These are phyloP conservation scores for Dendroctonus valens DNA, from an alignment of 1,140 invertebrate genomes.

Conservation along the genomic window DNA sequence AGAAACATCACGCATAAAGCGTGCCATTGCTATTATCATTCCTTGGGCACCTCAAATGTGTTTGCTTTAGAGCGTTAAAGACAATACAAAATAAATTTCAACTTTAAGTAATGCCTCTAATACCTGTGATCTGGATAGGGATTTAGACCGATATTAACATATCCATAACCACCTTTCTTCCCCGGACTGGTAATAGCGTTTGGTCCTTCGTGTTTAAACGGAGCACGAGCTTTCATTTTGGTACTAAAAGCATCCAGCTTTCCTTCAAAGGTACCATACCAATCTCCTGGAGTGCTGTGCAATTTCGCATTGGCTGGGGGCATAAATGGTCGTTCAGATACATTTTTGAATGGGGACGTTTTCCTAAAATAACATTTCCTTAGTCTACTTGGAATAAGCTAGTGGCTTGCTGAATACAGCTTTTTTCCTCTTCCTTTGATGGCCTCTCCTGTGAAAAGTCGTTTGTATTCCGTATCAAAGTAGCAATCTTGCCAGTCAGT, in stretches of 20 bases:
- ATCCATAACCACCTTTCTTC: slow-evolving; percentile 48
- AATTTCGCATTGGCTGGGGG: slow-evolving; percentile 38
- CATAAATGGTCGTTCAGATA: slow-evolving; percentile 37
- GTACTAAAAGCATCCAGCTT: slow-evolving; percentile 41
- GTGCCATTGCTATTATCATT: no score
- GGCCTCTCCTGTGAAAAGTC: slow-evolving; percentile 45
- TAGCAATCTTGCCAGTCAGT: slow-evolving; percentile 45
- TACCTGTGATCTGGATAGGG: slow-evolving; percentile 47
- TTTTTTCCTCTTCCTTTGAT: slow-evolving; percentile 33
- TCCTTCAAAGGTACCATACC: slow-evolving; percentile 46
- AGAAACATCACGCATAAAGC: not conserved
- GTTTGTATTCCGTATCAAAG: slow-evolving; percentile 45
- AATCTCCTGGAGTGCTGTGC: slow-evolving; percentile 46
- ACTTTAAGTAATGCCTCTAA: slow-evolving; percentile 8
- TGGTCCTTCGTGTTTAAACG: slow-evolving; percentile 21
- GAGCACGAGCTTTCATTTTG: slow-evolving; percentile 25
- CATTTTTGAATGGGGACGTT: slow-evolving; percentile 34
- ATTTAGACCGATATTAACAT: slow-evolving; percentile 45
- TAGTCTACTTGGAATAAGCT: not conserved
- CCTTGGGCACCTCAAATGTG: no score
- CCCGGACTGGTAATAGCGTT: slow-evolving; percentile 42
- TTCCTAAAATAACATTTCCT: slow-evolving; percentile 4
- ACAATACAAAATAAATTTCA: not conserved
- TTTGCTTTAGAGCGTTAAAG: not conserved
- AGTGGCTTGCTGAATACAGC: not conserved